Percentiles rank a stretch among this genome's conserved stretches.
These are phyloP conservation scores for Idris sp. DNA, from an alignment of 1,140 invertebrate species.

Conservation along the genomic window DNA sequence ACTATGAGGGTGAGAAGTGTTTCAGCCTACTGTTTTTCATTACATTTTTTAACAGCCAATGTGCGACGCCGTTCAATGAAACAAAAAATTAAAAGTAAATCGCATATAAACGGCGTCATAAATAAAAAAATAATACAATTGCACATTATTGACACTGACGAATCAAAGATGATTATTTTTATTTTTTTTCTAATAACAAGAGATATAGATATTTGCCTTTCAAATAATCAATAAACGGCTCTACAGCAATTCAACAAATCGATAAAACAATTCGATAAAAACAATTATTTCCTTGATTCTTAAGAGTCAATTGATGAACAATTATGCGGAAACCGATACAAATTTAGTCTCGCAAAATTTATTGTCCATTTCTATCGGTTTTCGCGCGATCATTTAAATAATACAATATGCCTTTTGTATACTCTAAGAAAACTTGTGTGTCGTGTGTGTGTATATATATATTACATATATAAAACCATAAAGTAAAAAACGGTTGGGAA, in stretches of 20 bases:
- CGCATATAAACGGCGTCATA: slow-evolving; percentile 20
- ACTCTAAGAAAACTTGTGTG: slow-evolving; percentile 35
- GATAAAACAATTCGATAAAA: not conserved
- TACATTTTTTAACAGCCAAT: slow-evolving; percentile 40
- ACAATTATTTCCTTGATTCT: slow-evolving; percentile 2
- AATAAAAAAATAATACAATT: slow-evolving; percentile 42
- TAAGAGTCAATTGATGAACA: slow-evolving; percentile 18
- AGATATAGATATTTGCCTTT: too few species aligned
- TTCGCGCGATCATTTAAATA: slow-evolving; percentile 38
- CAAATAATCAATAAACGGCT: too few species aligned
- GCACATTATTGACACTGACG: slow-evolving; percentile 13
- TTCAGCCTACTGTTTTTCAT: slow-evolving; percentile 37
- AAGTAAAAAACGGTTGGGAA: slow-evolving; percentile 56
- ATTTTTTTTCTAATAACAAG: slow-evolving; percentile 1
- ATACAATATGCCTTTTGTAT: slow-evolving; percentile 28
- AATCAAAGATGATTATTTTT: slow-evolving; percentile 10
- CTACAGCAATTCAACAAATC: not conserved
- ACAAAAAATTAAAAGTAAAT: slow-evolving; percentile 11
- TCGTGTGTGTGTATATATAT: slow-evolving; percentile 58
- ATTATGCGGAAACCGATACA: slow-evolving; percentile 46
- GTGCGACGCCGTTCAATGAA: slow-evolving; percentile 23
- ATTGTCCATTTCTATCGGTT: slow-evolving; percentile 54
- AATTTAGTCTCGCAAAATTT: slow-evolving; percentile 45
- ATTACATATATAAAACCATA: slow-evolving; percentile 56
- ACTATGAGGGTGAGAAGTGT: slow-evolving; percentile 54